phyloP scores from a whole-genome alignment of 2,113 vertebrate species.

The Aegotheles bennettii region DNA sequence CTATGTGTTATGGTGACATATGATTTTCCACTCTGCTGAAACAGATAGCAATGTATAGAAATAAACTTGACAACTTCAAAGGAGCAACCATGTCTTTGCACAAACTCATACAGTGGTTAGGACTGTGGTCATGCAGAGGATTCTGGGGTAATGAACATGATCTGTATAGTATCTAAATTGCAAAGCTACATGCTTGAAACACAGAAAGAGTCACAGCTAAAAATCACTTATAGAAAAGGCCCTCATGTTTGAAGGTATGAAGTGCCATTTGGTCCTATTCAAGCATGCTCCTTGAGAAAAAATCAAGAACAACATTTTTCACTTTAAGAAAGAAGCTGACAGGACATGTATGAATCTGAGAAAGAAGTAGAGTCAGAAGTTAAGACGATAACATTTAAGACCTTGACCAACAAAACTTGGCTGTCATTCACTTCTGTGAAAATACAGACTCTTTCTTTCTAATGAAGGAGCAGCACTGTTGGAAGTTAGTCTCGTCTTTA shows the following conservation, averaged over 20 bases:
- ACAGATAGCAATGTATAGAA: background rate
- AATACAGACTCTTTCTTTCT: background rate
- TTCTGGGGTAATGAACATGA: background rate
- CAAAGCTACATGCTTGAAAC: background rate
- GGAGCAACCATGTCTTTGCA: background rate
- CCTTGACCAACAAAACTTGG: background rate
- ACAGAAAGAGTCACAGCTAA: background rate
- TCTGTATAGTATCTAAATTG: background rate
- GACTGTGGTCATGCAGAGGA: rapidly evolving
- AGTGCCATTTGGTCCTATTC: background rate
- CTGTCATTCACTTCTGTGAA: background rate
- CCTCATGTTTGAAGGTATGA: background rate
- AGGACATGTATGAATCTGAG: background rate
- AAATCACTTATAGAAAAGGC: background rate
- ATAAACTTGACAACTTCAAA: background rate
- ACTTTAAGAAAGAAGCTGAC: background rate
- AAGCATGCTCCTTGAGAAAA: background rate
- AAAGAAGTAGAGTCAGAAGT: background rate
- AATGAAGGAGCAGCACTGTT: background rate
- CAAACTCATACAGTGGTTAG: background rate
- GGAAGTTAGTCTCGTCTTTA: background rate
- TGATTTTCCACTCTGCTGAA: background rate
- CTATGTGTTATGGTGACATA: background rate
- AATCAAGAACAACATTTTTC: background rate
- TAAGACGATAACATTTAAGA: background rate